Conservation (phyloP, 2,888 invertebrate genomes). For the Erannis defoliaria region DNA sequence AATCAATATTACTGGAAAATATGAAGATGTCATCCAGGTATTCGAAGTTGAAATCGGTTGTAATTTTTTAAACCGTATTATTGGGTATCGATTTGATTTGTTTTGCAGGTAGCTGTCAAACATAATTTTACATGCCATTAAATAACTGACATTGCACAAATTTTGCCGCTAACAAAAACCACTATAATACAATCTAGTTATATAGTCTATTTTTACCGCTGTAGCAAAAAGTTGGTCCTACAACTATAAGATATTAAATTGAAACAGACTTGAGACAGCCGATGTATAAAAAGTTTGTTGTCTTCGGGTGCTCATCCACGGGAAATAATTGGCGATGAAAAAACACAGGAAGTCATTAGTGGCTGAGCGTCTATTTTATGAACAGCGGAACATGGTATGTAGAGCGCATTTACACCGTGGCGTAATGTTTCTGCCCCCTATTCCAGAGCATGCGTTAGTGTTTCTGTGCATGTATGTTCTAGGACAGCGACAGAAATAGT, state of each 20-base stretch:
- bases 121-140: conserved; percentile 6
- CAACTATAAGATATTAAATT: conserved; percentile 53
- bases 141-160: not conserved
- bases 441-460: no score
- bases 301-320: conserved; percentile 64
- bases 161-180: conserved; percentile 1
- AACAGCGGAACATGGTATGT: conserved; percentile 56
- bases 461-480: no score
- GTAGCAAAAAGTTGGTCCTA: conserved; percentile 20
- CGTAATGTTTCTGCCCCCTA: conserved; percentile 33
- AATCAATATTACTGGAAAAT: no score
- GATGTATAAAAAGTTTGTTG: conserved; percentile 59
- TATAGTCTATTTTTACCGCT: not conserved
- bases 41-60: no score
- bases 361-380: conserved; percentile 79
- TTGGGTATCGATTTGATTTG: no score
- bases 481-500: no score
- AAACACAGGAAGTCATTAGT: conserved; percentile 83
- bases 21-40: no score
- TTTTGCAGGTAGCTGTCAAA: conserved; percentile 3
- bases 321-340: conserved; percentile 82
- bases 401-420: conserved; percentile 64
- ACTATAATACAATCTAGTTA: not conserved
- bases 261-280: conserved; percentile 54
- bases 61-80: no score